Evolutionary conservation across 2,113 vertebrate genomes (phyloP), one percentile per base, ranked within the genome.

Genomic region (Nothocercus julius): DNA sequence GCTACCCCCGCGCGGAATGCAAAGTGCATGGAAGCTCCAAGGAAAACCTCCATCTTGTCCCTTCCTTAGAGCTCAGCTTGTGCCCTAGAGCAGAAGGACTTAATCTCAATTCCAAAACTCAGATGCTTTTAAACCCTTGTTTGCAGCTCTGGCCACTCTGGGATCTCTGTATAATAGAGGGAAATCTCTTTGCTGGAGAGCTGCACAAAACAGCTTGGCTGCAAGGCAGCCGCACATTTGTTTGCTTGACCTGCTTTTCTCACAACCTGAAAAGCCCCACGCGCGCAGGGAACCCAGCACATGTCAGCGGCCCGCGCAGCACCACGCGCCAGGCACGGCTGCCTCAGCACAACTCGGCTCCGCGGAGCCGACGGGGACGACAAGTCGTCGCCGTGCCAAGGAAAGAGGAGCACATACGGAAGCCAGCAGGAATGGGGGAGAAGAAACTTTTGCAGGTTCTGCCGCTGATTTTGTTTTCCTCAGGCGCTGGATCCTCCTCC

Each of bases 101-200:
- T 95, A 74, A 96, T 82, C 87, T 95, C 74, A 61, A 45, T 68
- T 92, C 80, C 63, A 70, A 40, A 87, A 30, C 72, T 83, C 80
- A 73, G 89, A 74, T 59, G 91, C 85, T 95, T 89, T 94, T 7
- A 91, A 95, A 94, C 61, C 90, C 85, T 87, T 21, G 53, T 96
- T 82, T 91, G 72, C 80, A 87, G 87, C 63, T 82, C 72, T 58
- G 79, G 87, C 67, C 85, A 54, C 87, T 82, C 53, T 36, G 40
- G 85, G 32, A 77, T 74, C 82, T 82, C 68, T 78, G 18, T 14
- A 0, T 1, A 81, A 88, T 59, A 63, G 90, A 92, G 69, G 54
- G 76, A 95, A 86, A 81, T 77, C 76, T 85, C 79, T 77, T 58
- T 87, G 85, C 77, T 66, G 75, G 59, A 73, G 85, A 83, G 18